phyloP scores from a whole-genome alignment of 2,888 invertebrate species.

The Erebia ligea region DNA sequence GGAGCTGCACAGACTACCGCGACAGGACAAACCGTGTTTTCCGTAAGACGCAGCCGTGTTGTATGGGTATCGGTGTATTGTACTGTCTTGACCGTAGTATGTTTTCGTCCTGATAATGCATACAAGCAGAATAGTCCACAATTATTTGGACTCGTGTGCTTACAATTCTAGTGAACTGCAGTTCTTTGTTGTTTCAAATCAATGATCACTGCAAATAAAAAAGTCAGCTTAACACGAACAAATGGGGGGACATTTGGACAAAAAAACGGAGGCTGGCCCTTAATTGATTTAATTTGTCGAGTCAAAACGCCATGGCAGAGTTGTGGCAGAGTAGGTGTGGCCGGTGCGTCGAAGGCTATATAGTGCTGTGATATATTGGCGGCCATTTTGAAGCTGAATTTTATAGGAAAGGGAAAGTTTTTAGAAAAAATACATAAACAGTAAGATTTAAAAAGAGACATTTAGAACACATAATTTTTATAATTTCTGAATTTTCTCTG shows the following conservation, averaged over 20 bases:
- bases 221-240: slow-evolving; percentile 66
- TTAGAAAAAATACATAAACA: not conserved
- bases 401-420: not conserved
- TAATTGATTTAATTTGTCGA: slow-evolving; percentile 81
- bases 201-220: slow-evolving; percentile 52
- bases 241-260: slow-evolving; percentile 67
- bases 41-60: no score
- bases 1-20: no score
- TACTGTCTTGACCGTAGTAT: no score
- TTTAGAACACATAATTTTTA: no score
- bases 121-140: no score
- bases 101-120: no score
- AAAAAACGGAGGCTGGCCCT: slow-evolving; percentile 63
- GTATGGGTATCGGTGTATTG: no score
- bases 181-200: not conserved
- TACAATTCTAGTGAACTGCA: not conserved
- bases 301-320: slow-evolving; percentile 64
- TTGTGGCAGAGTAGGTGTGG: slow-evolving; percentile 53
- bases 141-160: not conserved
- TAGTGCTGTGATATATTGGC: slow-evolving; percentile 30
- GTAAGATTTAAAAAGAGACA: no score
- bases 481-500: no score
- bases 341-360: slow-evolving; percentile 38
- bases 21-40: no score
- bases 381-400: not conserved